phyloP scores from a whole-genome alignment of 2,888 invertebrate genomes.

The Lasioglossum morio region DNA sequence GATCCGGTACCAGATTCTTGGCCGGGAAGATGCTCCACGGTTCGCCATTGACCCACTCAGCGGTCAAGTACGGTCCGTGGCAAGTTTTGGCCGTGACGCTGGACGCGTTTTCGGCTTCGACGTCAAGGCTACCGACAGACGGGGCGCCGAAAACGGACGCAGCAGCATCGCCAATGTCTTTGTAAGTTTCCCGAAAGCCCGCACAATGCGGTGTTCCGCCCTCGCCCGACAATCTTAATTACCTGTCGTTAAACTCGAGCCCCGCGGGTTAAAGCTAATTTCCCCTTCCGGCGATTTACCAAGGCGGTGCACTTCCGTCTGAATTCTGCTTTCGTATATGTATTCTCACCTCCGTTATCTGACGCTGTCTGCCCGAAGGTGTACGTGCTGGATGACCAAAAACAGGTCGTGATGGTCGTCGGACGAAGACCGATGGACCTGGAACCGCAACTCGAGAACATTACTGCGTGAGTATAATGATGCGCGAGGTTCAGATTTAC shows the following conservation, averaged over 20 bases:
- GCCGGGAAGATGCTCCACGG: slow-evolving; percentile 89
- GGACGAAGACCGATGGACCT: slow-evolving; percentile 91
- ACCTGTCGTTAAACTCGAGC: slow-evolving; percentile 34
- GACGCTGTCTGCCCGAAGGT: slow-evolving; percentile 85
- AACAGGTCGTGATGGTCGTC: slow-evolving; percentile 92
- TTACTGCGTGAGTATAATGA: slow-evolving; percentile 86
- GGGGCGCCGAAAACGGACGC: slow-evolving; percentile 92
- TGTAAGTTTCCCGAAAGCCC: slow-evolving; percentile 86
- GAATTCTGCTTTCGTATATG: background rate
- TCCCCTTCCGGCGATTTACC: slow-evolving; percentile 25
- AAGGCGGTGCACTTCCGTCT: slow-evolving; percentile 7
- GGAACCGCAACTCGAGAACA: slow-evolving; percentile 89
- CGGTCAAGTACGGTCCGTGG: slow-evolving; percentile 91
- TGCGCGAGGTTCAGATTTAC: background rate
- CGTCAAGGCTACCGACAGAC: slow-evolving; percentile 93
- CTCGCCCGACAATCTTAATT: slow-evolving; percentile 45
- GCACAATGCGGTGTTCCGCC: background rate
- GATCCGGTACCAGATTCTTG: slow-evolving; percentile 92
- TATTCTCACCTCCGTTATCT: background rate
- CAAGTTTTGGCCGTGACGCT: slow-evolving; percentile 89
- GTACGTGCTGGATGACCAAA: slow-evolving; percentile 92
- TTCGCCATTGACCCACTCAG: slow-evolving; percentile 92
- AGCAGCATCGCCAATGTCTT: slow-evolving; percentile 94
- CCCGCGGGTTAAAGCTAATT: slow-evolving; percentile 39
- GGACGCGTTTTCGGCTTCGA: slow-evolving; percentile 94